These are phyloP conservation scores for Pterois miles DNA, from an alignment of 2,797 vertebrate species.

Conservation along the genomic window DNA sequence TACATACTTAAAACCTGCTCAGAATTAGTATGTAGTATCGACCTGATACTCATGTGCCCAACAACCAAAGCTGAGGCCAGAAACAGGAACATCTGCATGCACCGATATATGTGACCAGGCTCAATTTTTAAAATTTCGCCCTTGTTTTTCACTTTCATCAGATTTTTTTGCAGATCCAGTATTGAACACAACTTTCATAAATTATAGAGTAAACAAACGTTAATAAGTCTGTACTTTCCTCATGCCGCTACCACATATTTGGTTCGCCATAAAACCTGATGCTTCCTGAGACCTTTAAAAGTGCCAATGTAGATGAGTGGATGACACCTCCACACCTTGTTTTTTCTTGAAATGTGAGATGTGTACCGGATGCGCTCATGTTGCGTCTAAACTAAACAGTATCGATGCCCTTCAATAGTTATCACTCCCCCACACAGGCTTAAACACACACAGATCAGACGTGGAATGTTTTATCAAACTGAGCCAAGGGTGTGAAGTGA, in stretches of 20 bases:
- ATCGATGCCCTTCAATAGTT: conserved; percentile 6
- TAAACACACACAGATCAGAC: conserved; percentile 9
- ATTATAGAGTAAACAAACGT: neutral
- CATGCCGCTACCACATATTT: neutral
- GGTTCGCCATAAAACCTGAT: neutral
- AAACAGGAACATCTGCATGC: neutral
- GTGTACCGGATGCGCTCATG: neutral
- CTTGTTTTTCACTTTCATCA: neutral
- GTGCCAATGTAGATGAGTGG: neutral
- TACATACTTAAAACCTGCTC: neutral
- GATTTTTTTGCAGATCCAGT: neutral
- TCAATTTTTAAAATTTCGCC: neutral
- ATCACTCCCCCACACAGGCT: conserved; percentile 32
- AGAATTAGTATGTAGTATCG: neutral
- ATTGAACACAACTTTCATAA: neutral
- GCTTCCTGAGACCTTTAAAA: neutral
- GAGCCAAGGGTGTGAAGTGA: neutral
- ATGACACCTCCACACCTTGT: neutral
- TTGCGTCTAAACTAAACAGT: neutral
- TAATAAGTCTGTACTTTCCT: neutral
- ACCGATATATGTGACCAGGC: neutral
- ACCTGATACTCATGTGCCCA: too few relatives aligned
- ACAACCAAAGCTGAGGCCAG: neutral
- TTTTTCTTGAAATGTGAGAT: neutral
- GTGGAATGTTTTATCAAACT: conserved; percentile 30